Percentiles rank a stretch among this genome's conserved stretches.
These are phyloP conservation scores for Pygmarrhopalites habei DNA, from an alignment of 1,140 invertebrate species.

Conservation along the genomic window DNA sequence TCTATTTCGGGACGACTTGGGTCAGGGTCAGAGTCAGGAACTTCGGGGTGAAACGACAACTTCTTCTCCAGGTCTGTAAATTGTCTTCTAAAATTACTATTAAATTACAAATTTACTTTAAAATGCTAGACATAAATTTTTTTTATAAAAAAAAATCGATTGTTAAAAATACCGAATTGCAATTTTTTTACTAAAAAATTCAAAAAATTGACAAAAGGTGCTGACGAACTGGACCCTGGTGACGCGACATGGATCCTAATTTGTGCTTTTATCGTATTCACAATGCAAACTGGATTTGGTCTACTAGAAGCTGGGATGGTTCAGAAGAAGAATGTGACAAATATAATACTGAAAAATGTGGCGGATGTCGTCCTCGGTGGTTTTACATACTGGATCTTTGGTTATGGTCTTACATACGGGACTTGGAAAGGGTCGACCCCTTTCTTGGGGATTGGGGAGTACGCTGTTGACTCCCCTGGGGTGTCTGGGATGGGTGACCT, in stretches of 20 bases:
- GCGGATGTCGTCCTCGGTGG: constrained; percentile 87
- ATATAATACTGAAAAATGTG: constrained; percentile 96
- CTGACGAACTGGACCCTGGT: neutral
- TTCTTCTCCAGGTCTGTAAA: too few species aligned
- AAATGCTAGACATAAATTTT: too few species aligned
- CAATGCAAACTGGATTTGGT: constrained; percentile 57
- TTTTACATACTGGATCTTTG: constrained; percentile 67
- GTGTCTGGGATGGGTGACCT: constrained; percentile 46
- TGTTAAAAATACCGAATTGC: too few species aligned
- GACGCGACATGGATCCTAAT: constrained; percentile 10
- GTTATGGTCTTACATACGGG: constrained; percentile 33
- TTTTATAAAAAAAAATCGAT: too few species aligned
- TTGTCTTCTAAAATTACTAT: too few species aligned
- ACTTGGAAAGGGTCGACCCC: constrained; percentile 38
- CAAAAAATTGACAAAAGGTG: neutral
- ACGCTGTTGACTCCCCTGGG: constrained; percentile 29
- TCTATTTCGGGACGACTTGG: too few species aligned
- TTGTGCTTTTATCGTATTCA: constrained; percentile 33
- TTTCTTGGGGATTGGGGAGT: constrained; percentile 33
- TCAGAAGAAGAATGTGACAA: constrained; percentile 86
- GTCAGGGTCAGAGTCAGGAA: too few species aligned
- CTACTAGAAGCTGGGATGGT: constrained; percentile 88
- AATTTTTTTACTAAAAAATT: too few species aligned
- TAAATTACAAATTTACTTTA: too few species aligned
- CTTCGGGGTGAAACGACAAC: too few species aligned